These are phyloP conservation scores for Biston stratarius DNA, from an alignment of 2,888 invertebrate genomes.

Conservation along the genomic window DNA sequence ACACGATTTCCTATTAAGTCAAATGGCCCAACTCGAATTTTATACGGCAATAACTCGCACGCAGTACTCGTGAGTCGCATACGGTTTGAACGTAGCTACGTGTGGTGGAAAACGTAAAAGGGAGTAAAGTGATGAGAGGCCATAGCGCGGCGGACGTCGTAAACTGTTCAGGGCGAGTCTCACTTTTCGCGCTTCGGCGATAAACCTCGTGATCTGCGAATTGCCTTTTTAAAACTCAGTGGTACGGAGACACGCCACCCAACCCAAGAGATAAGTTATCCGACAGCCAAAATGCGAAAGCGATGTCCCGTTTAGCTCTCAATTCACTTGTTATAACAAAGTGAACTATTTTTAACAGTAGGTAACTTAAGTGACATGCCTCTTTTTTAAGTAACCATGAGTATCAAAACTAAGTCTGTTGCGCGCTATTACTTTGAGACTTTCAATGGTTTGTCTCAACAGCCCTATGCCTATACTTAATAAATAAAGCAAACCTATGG, in stretches of 20 bases:
- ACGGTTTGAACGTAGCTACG: constrained; percentile 44
- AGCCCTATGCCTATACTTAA: too few species aligned
- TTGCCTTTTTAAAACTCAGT: constrained; percentile 40
- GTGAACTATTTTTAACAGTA: not conserved
- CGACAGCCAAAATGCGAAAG: constrained; percentile 30
- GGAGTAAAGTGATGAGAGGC: constrained; percentile 64
- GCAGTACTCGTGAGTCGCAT: constrained; percentile 53
- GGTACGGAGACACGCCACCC: constrained; percentile 23
- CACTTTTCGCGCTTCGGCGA: constrained; percentile 67
- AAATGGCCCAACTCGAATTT: constrained; percentile 72
- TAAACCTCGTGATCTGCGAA: constrained; percentile 49
- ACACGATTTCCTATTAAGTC: constrained; percentile 66
- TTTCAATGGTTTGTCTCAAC: too few species aligned
- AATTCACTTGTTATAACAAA: constrained; percentile 28
- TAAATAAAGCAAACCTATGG: too few species aligned
- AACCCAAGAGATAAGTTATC: constrained; percentile 35
- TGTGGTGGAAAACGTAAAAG: constrained; percentile 50
- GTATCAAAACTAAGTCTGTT: too few species aligned
- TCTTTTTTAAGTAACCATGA: too few species aligned
- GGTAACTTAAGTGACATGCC: too few species aligned
- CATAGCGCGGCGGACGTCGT: constrained; percentile 66
- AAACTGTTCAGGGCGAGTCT: constrained; percentile 60
- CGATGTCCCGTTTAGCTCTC: constrained; percentile 32
- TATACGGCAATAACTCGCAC: constrained; percentile 69
- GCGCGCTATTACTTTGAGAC: too few species aligned